Conservation (phyloP, 2,113 vertebrate species). For the Mobula hypostoma region DNA sequence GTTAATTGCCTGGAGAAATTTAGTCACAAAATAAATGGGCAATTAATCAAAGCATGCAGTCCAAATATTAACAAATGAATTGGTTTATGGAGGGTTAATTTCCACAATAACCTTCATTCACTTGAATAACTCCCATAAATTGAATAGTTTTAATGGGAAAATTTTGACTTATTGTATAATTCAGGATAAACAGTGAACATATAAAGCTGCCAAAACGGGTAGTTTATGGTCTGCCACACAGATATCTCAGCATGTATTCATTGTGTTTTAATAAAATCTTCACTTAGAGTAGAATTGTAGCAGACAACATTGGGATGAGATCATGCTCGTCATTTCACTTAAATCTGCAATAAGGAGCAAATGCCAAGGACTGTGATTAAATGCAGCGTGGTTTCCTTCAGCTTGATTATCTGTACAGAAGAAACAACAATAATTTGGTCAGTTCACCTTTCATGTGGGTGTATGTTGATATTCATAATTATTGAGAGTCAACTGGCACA, state of each 20-base stretch:
- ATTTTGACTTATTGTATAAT: not conserved
- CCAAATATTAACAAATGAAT: conserved; percentile 14
- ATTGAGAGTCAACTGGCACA: not conserved
- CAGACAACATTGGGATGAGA: conserved; percentile 11
- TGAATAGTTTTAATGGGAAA: not conserved
- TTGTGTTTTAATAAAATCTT: conserved; percentile 26
- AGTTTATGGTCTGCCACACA: conserved; percentile 12
- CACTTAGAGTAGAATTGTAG: not conserved
- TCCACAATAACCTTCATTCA: not conserved
- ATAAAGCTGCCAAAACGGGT: conserved; percentile 16
- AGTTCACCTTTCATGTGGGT: not conserved
- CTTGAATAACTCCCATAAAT: not conserved
- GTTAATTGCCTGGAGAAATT: conserved; percentile 23
- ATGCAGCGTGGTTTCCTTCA: not conserved
- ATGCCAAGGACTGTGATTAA: conserved; percentile 18
- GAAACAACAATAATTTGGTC: not conserved
- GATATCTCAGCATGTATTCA: conserved; percentile 24
- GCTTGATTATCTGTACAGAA: not conserved
- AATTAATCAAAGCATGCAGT: not conserved
- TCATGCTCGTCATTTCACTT: conserved; percentile 26
- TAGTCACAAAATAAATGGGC: conserved; percentile 23
- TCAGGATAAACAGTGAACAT: not conserved
- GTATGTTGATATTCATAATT: not conserved
- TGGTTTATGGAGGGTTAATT: conserved; percentile 2
- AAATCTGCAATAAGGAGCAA: not conserved